phyloP scores from a whole-genome alignment of 2,888 invertebrate genomes.

The Ochlodes sylvanus region DNA sequence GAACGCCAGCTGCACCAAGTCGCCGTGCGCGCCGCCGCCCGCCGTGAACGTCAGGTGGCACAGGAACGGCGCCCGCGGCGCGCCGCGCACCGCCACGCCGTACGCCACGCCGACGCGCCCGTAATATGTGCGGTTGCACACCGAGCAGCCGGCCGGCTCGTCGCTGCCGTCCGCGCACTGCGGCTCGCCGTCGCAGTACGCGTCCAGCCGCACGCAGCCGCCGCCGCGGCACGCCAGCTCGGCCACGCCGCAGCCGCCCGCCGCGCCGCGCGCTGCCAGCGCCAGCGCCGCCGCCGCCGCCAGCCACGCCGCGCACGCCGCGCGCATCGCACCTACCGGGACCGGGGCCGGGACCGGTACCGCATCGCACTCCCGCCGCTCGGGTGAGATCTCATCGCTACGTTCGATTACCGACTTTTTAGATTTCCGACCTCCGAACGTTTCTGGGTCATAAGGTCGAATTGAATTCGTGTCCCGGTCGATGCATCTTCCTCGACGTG shows the following conservation, averaged over 20 bases:
- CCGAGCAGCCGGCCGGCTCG: slow-evolving; percentile 92
- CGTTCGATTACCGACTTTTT: neutral
- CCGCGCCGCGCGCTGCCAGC: slow-evolving; percentile 56
- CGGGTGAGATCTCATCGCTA: slow-evolving; percentile 8
- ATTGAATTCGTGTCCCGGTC: neutral
- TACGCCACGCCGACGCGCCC: slow-evolving; percentile 94
- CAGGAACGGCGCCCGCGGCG: slow-evolving; percentile 92
- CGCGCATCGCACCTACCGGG: slow-evolving; percentile 37
- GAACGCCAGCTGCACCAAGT: slow-evolving; percentile 95
- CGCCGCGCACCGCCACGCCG: slow-evolving; percentile 90
- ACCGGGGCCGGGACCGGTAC: slow-evolving; percentile 11
- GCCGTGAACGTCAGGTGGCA: slow-evolving; percentile 97
- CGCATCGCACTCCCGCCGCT: neutral
- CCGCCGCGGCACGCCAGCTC: slow-evolving; percentile 90
- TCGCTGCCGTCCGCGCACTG: slow-evolving; percentile 95
- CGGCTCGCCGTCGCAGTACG: slow-evolving; percentile 93
- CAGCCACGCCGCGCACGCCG: slow-evolving; percentile 82
- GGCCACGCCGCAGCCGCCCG: slow-evolving; percentile 71
- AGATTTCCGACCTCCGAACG: neutral
- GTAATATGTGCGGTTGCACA: slow-evolving; percentile 96
- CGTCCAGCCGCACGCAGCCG: slow-evolving; percentile 92
- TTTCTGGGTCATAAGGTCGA: slow-evolving; percentile 13
- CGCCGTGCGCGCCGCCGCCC: slow-evolving; percentile 94
- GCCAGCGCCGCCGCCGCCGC: slow-evolving; percentile 56
- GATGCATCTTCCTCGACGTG: slow-evolving; percentile 4